Evolutionary conservation across 2,888 invertebrate species (phyloP), one percentile per base, ranked within the genome.

Genomic region (Ophion slaviceki): DNA sequence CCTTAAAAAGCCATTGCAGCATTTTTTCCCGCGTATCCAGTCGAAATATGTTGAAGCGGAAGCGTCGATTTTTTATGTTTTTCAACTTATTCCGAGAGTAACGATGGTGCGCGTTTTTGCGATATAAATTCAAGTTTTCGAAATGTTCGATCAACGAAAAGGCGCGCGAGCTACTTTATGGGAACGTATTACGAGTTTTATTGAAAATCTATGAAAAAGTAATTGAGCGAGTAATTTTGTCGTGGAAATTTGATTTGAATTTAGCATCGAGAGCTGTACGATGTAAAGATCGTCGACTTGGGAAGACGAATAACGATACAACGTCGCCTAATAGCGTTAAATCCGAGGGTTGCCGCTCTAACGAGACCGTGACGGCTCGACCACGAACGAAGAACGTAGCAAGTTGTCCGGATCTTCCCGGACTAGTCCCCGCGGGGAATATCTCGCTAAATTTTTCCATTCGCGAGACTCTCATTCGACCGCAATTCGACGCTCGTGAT

Each of bases 381-480:
- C 61, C 86, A 85, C 79, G 85, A 82, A 78, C 74, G 82, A 80
- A 45, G 61, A 62, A 74, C 70, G 66, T n/a, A 64, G 53, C 67
- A 24, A 62, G 24, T 62, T 45, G 64, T 28, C 24, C 70, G 53
- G 28, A 78, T 71, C 75, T 59, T 47, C 24, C 28, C 66, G 24
- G 20, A 28, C 59, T 64, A 24, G 24, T 78, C 32, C 45, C 66
- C 45, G 66, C 36, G 53, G 36, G 14, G 14, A 72, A 32, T 53
- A 47, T 17, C 53, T 53, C 61, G 67, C 32, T 57, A 76, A 72
- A 67, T 66, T 76, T 28, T 20, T 67, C 40, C 62, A 32, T 17
- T 40, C 61, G 61, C n/a, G 40, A 36, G 71, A 28, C 47, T 59
- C 36, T 61, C 66, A n/a, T 40, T 47, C n/a, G 76, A 40, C 61